Evolutionary conservation across 2,797 vertebrate species (phyloP), one percentile per base, ranked within the genome.

Genomic region (Sebastes hopkinsi): DNA sequence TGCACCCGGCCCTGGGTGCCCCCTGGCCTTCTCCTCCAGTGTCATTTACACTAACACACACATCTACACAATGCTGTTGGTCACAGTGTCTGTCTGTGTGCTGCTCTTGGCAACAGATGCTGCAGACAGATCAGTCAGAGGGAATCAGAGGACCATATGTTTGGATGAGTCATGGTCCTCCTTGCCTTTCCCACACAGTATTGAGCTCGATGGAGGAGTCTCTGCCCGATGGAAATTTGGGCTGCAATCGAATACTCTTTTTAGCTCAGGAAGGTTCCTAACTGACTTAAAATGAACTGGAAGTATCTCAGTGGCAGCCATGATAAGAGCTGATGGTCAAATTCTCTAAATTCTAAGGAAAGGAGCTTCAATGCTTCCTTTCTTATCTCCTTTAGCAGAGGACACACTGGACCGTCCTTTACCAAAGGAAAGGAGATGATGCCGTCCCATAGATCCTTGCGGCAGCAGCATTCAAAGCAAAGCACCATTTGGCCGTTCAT

Each of bases 81-180:
- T 97, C 97, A 97, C 96, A 96, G 96, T 95, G 83, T 75, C 58
- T 79, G 95, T 96, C 81, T 96, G 95, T 96, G 96, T 95, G 94
- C 94, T 93, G 96, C 96, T 95, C 95, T 96, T 95, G 96, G 96
- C 95, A 97, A 95, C 97, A 97, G 96, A 98, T 97, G 97, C 96
- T 95, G 96, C 95, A 95, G 95, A 96, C 89, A 62, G 94, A 94
- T 95, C 94, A 96, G 94, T 95, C 96, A 94, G 95, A 94, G 95
- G 95, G 95, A 97, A 97, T 96, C 96, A 95, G 94, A 94, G 94
- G 95, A 96, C 96, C 97, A 97, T 97, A 97, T 97, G 97, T 96
- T 96, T 96, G 93, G 89, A 97, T 97, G 95, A 97, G 96, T 97
- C 96, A 96, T 96, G 96, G 94, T 96, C 91, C 59, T 46, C 68